Percentiles rank a stretch among this genome's conserved stretches.
phyloP scores from a whole-genome alignment of 2,888 invertebrate species.

The Eumerus sabulonum region DNA sequence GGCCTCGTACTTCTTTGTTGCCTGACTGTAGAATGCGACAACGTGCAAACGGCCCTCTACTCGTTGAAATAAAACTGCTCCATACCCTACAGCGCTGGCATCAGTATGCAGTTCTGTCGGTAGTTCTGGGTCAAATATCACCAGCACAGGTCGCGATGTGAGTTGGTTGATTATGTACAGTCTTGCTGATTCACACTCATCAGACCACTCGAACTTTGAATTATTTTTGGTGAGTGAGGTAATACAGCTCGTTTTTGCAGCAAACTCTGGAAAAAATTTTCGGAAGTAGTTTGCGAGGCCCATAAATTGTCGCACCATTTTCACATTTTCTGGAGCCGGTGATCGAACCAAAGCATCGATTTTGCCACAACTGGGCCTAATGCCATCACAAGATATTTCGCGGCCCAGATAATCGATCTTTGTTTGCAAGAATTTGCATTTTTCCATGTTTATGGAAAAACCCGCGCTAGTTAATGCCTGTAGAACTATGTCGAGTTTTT shows the following conservation, averaged over 20 bases:
- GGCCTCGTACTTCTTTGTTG: constrained; percentile 16
- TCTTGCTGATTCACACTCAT: no score
- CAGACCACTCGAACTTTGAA: neutral
- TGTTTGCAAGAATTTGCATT: no score
- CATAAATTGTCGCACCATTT: neutral
- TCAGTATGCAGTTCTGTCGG: no score
- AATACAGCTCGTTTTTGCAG: neutral
- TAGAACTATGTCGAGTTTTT: no score
- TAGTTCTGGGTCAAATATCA: no score
- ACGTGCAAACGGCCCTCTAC: neutral
- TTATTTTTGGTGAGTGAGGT: neutral
- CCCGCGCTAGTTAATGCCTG: no score
- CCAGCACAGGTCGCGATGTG: neutral
- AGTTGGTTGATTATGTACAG: neutral
- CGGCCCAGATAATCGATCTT: no score
- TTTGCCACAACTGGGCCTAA: no score
- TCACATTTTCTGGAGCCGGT: neutral
- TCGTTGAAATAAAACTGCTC: constrained; percentile 24
- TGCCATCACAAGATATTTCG: no score
- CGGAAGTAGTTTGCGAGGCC: neutral
- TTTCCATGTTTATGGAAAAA: no score
- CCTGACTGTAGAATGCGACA: constrained; percentile 21
- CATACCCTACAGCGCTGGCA: constrained; percentile 1
- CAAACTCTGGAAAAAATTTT: constrained; percentile 1
- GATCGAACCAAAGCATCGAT: neutral